Percentiles rank a stretch among this genome's conserved stretches.
phyloP scores from a whole-genome alignment of 2,113 vertebrate genomes.

The Pterocles gutturalis region DNA sequence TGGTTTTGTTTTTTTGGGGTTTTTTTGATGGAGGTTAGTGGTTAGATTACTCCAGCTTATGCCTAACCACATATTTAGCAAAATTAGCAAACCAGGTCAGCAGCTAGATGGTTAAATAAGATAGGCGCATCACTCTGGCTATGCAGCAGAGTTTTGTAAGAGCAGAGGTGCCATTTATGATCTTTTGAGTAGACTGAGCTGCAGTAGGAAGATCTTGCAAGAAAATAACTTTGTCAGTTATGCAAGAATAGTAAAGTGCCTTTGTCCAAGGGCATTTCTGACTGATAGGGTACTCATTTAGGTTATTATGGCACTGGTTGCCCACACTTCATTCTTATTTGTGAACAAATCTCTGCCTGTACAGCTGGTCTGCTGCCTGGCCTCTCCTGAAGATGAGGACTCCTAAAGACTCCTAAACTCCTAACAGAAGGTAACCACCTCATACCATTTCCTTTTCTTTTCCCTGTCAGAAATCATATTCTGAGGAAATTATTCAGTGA shows the following conservation, averaged over 20 bases:
- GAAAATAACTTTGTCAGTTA: not conserved
- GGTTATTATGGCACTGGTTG: not conserved
- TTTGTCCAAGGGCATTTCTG: not conserved
- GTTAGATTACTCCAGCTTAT: not conserved
- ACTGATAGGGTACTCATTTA: not conserved
- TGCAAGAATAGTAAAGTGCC: not conserved
- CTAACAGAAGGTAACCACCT: not conserved
- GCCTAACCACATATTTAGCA: not conserved
- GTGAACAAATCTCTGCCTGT: not conserved
- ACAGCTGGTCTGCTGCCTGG: not conserved
- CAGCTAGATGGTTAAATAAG: not conserved
- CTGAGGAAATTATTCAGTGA: not conserved
- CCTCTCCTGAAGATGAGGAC: not conserved
- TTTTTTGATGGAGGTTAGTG: not conserved
- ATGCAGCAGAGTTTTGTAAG: not conserved
- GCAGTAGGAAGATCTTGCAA: not conserved
- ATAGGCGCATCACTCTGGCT: not conserved
- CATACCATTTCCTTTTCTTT: not conserved
- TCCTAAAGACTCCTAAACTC: not conserved
- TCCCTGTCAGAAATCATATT: not conserved
- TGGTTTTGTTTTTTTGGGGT: not conserved
- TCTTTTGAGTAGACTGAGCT: not conserved
- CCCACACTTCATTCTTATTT: not conserved
- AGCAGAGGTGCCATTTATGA: not conserved
- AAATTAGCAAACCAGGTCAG: not conserved